These are phyloP conservation scores for Trissolcus brochymenae DNA, from an alignment of 2,888 invertebrate genomes.

Conservation along the genomic window DNA sequence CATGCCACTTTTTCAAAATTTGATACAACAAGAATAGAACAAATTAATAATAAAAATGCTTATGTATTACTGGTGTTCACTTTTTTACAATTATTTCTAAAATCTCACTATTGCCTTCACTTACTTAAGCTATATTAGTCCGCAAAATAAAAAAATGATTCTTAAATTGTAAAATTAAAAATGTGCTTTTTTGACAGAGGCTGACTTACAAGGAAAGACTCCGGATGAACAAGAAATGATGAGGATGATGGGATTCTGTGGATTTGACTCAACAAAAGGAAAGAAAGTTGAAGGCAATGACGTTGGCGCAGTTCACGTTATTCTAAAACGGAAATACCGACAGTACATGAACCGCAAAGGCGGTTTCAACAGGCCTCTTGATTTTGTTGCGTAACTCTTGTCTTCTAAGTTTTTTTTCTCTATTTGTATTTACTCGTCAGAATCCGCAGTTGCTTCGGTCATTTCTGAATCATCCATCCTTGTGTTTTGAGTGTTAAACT, in stretches of 20 bases:
- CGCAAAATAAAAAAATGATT: too few species aligned
- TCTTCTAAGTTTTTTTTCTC: background rate
- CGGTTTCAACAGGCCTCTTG: constrained; percentile 98
- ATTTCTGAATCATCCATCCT: constrained; percentile 6
- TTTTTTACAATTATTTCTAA: background rate
- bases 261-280: constrained; percentile 96
- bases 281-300: constrained; percentile 97
- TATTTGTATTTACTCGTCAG: background rate
- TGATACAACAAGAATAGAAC: too few species aligned
- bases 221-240: constrained; percentile 96
- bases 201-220: constrained; percentile 92
- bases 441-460: background rate
- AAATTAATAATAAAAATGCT: too few species aligned
- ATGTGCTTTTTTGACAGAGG: constrained; percentile 78
- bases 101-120: background rate
- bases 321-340: constrained; percentile 95
- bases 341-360: constrained; percentile 99
- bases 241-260: constrained; percentile 97
- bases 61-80: too few species aligned
- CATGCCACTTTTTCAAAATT: too few species aligned
- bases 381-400: constrained; percentile 91
- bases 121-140: background rate
- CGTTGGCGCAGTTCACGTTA: constrained; percentile 95
- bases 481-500: constrained; percentile 27
- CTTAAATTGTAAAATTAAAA: constrained; percentile 1